A percentile compares a stretch with the other conserved stretches of the same genome.
These are phyloP conservation scores for Crotalus tigris DNA, from an alignment of 2,113 vertebrate species.

Conservation along the genomic window DNA sequence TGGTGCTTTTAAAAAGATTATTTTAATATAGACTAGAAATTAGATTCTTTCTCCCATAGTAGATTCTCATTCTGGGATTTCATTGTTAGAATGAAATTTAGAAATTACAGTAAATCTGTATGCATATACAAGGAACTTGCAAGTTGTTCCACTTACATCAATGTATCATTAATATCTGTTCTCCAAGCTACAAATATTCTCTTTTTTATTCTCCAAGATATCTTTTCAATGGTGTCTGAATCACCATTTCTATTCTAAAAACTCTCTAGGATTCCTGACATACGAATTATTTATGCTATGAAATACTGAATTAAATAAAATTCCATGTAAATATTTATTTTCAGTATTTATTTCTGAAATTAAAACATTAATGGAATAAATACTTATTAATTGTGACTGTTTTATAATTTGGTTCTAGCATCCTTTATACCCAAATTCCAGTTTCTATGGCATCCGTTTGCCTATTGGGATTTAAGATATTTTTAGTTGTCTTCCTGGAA, in stretches of 20 bases:
- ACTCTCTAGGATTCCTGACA: not conserved
- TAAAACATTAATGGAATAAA: not conserved
- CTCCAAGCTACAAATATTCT: not conserved
- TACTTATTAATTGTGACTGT: not conserved
- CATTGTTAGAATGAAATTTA: not conserved
- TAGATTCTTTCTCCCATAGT: not conserved
- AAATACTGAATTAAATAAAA: not conserved
- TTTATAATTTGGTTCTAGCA: not conserved
- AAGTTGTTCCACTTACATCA: not conserved
- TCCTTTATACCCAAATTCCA: not conserved
- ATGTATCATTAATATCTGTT: not conserved
- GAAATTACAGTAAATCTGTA: not conserved
- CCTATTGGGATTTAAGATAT: not conserved
- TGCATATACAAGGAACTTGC: not conserved
- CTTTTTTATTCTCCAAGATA: not conserved
- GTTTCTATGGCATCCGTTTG: not conserved
- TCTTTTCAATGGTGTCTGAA: not conserved
- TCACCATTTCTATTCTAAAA: not conserved
- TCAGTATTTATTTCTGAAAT: not conserved
- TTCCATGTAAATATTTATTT: not conserved
- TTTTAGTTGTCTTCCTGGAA: not conserved
- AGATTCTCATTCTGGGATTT: slow-evolving; percentile 4
- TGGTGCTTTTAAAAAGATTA: not conserved
- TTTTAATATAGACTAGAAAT: not conserved
- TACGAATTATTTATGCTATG: not conserved